Percentiles rank a stretch among this genome's conserved stretches.
Conservation (phyloP, 2,797 vertebrate species). For the Cyprinella venusta region DNA sequence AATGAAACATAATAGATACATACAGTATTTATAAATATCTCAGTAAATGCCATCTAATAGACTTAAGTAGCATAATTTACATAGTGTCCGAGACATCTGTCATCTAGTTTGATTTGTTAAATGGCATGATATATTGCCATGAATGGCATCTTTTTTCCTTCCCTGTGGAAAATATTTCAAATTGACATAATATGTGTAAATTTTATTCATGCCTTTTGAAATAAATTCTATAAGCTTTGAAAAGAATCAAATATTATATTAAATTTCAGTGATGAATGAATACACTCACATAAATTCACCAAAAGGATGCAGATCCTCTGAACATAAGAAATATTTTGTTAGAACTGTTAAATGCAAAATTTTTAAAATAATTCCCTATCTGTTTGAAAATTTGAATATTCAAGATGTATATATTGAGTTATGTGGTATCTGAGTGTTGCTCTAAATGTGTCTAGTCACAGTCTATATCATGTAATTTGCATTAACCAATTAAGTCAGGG, state of each 20-base stretch:
- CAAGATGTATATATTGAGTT: no score
- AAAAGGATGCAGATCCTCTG: neutral
- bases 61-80: neutral
- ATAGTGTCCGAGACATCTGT: neutral
- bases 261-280: neutral
- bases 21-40: slow-evolving; percentile 10
- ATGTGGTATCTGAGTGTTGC: neutral
- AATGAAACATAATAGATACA: neutral
- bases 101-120: slow-evolving; percentile 13
- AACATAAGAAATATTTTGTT: neutral
- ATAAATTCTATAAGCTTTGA: neutral
- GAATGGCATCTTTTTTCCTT: neutral
- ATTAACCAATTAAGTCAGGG: slow-evolving; percentile 21
- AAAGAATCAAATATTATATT: neutral
- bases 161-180: neutral
- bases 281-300: neutral
- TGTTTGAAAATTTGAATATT: no score
- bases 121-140: neutral
- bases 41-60: neutral
- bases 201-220: neutral
- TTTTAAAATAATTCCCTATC: no score
- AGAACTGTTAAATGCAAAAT: no score
- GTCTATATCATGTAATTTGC: slow-evolving; percentile 30
- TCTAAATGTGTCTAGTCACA: slow-evolving; percentile 1
- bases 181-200: neutral